Conservation (phyloP, 2,797 vertebrate species). For the Lophotriccus pileatus region DNA sequence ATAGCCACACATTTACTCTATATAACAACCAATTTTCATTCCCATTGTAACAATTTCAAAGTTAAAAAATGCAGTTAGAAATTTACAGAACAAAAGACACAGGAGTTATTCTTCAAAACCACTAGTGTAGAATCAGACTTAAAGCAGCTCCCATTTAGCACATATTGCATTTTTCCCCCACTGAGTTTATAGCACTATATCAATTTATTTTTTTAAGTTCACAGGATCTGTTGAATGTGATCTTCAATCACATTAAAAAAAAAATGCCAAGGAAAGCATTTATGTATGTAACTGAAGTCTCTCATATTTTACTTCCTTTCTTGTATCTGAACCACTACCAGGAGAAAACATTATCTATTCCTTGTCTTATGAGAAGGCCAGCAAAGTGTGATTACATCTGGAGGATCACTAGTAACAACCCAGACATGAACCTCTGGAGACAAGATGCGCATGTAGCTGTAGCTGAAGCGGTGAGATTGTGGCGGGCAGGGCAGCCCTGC, state of each 20-base stretch:
- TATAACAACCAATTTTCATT: neutral
- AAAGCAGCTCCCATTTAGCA: constrained; percentile 1
- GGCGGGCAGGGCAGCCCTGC: neutral
- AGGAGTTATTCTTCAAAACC: neutral
- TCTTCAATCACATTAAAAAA: neutral
- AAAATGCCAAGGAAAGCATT: neutral
- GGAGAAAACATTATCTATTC: neutral
- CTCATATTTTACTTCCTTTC: neutral
- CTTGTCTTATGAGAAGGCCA: neutral
- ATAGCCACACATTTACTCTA: neutral
- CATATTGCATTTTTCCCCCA: neutral
- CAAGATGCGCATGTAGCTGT: neutral
- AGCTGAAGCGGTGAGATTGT: neutral
- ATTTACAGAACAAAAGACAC: neutral
- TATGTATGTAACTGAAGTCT: neutral
- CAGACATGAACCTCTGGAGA: neutral
- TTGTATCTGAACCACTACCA: neutral
- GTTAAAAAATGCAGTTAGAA: neutral
- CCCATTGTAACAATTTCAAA: neutral
- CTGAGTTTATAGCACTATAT: neutral
- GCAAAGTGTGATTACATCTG: neutral
- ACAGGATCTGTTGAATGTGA: neutral
- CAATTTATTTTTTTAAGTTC: constrained; percentile 20
- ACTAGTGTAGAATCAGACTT: neutral
- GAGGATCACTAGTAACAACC: neutral